phyloP scores from a whole-genome alignment of 1,140 invertebrate species.

The Conopomorpha cramerella region DNA sequence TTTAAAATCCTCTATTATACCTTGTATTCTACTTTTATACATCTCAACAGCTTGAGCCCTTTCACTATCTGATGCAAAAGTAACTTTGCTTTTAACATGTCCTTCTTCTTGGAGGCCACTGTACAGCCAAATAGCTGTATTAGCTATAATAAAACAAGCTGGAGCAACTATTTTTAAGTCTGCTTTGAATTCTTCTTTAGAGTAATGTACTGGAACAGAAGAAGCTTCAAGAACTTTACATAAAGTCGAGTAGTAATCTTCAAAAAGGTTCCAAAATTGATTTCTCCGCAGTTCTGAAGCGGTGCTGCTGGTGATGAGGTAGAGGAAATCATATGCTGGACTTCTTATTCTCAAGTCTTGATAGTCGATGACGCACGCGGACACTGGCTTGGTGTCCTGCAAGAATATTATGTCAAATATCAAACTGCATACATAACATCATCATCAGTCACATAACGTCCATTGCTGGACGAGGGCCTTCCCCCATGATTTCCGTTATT shows the following conservation, averaged over 20 bases:
- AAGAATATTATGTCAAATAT: too few species aligned
- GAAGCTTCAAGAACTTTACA: conserved; percentile 2
- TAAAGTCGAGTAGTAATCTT: conserved; percentile 8
- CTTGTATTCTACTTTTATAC: neutral
- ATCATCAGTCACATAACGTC: too few species aligned
- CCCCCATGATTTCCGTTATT: too few species aligned
- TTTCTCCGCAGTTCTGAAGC: neutral
- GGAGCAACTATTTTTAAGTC: conserved; percentile 12
- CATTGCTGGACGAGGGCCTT: too few species aligned
- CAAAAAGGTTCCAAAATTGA: conserved; percentile 6
- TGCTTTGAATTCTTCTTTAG: conserved; percentile 8
- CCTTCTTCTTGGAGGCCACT: conserved; percentile 8
- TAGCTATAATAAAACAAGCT: conserved; percentile 5
- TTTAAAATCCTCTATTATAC: conserved; percentile 1
- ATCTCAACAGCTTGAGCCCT: neutral
- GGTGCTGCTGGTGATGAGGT: conserved; percentile 9
- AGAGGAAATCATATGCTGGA: conserved; percentile 13
- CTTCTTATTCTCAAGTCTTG: conserved; percentile 9
- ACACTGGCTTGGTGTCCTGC: too few species aligned
- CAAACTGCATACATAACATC: too few species aligned
- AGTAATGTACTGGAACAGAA: conserved; percentile 5
- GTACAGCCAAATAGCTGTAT: conserved; percentile 12
- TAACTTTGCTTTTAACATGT: conserved; percentile 7
- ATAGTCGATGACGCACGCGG: conserved; percentile 15
- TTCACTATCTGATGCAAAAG: neutral